These are phyloP conservation scores for Laticauda colubrina DNA, from an alignment of 2,113 vertebrate genomes.

Conservation along the genomic window DNA sequence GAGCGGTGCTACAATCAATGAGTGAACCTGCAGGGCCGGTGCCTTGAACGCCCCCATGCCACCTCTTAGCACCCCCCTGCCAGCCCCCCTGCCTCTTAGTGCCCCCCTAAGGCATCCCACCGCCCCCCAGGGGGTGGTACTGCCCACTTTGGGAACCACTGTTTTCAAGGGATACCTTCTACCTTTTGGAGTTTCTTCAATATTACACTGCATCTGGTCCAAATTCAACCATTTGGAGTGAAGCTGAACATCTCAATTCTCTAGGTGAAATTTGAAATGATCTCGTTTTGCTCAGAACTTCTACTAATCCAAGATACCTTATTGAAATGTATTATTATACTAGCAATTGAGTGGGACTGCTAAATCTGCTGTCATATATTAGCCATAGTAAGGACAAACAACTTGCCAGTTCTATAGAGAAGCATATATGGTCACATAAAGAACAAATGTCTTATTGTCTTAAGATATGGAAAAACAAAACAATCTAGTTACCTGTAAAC, in stretches of 20 bases:
- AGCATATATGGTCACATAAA: neutral
- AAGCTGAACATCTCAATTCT: neutral
- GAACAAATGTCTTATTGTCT: constrained; percentile 5
- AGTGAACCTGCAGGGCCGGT: too few relatives aligned
- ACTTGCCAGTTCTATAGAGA: neutral
- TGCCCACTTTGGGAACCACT: too few relatives aligned
- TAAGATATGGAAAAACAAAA: constrained; percentile 38
- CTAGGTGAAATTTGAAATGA: neutral
- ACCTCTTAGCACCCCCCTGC: too few relatives aligned
- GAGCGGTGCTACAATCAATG: too few relatives aligned
- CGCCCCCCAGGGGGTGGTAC: too few relatives aligned
- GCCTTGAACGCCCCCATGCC: too few relatives aligned
- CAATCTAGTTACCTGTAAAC: constrained; percentile 45
- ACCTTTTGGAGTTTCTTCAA: neutral
- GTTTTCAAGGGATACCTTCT: neutral
- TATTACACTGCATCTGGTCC: neutral
- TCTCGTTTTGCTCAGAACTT: neutral
- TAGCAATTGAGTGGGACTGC: neutral
- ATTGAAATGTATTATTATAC: neutral
- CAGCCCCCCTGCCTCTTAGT: too few relatives aligned
- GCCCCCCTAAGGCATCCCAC: too few relatives aligned
- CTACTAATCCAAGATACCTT: neutral
- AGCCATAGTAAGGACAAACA: neutral
- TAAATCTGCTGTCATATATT: neutral
- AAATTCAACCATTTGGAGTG: neutral